A percentile compares a stretch with the other conserved stretches of the same genome.
phyloP scores from a whole-genome alignment of 2,113 vertebrate genomes.

The Ceyx melanurus region DNA sequence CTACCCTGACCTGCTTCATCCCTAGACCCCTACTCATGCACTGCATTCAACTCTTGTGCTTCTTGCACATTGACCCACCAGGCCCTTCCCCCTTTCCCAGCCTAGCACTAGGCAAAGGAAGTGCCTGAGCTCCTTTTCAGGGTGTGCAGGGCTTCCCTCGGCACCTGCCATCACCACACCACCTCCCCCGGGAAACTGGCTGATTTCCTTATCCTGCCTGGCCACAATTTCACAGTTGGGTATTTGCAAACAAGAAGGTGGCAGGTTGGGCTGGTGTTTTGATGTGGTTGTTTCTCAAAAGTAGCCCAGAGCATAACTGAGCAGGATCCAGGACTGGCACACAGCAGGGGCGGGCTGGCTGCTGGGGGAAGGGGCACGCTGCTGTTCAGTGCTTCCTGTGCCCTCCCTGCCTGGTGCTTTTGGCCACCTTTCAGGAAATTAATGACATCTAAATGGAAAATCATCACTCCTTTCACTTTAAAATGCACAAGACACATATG shows the following conservation, averaged over 20 bases:
- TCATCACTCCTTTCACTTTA: neutral
- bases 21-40: fast-evolving
- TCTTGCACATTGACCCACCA: fast-evolving
- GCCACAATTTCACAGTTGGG: neutral
- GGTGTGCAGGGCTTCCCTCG: fast-evolving
- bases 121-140: fast-evolving
- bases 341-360: neutral
- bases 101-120: fast-evolving
- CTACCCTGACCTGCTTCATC: neutral
- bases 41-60: neutral
- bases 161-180: neutral
- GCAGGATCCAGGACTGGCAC: neutral
- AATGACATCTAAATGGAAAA: neutral
- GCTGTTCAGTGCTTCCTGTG: fast-evolving
- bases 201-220: fast-evolving
- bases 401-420: neutral
- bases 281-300: neutral
- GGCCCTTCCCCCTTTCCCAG: neutral
- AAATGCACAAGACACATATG: fast-evolving
- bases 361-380: neutral
- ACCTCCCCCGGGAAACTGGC: neutral
- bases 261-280: neutral
- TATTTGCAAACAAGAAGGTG: fast-evolving
- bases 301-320: neutral
- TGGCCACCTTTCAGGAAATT: neutral